Evolutionary conservation across 2,113 vertebrate genomes (phyloP), one percentile per base, ranked within the genome.

Genomic region (Lamprotornis superbus): DNA sequence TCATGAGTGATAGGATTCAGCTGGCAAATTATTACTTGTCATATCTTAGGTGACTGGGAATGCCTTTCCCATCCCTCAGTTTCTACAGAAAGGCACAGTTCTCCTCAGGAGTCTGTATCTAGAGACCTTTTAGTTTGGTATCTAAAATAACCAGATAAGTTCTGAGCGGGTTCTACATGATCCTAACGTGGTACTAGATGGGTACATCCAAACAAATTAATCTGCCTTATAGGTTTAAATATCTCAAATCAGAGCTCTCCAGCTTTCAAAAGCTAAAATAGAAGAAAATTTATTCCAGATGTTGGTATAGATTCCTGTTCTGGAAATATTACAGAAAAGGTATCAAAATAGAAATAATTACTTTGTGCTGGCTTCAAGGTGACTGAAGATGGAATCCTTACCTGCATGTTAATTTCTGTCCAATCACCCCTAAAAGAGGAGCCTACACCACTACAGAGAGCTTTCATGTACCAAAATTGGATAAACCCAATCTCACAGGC

Each of bases 261-360:
- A 46, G 12, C 7, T 80, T 85, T 93, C 55, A 80, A 69, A 63
- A 21, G 13, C 7, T 83, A 35, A 89, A 78, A 28, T 1, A 87
- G 35, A 80, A 80, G 59, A 33, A 88, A 94, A 83, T 80, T 46
- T 19, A 68, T 87, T 91, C 19, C 16, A 60, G 17, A 28, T 56
- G 5, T 50, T 77, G 33, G 52, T 55, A 69, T 31, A 90, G 40
- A 53, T 93, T 85, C 46, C 20, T 24, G 7, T 25, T 79, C 57
- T 44, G 37, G 50, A 96, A 90, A 73, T 76, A 69, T 37, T 90
- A 86, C 37, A 55, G 37, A 90, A 68, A 69, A 90, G 7, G 6
- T 50, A 80, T 88, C 82, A 92, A 94, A 94, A 86, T 27, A 70
- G 27, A 83, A 86, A 90, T 83, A 90, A 88, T 73, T 93, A 73